phyloP scores from a whole-genome alignment of 2,113 vertebrate species.

The Grallaria varia region DNA sequence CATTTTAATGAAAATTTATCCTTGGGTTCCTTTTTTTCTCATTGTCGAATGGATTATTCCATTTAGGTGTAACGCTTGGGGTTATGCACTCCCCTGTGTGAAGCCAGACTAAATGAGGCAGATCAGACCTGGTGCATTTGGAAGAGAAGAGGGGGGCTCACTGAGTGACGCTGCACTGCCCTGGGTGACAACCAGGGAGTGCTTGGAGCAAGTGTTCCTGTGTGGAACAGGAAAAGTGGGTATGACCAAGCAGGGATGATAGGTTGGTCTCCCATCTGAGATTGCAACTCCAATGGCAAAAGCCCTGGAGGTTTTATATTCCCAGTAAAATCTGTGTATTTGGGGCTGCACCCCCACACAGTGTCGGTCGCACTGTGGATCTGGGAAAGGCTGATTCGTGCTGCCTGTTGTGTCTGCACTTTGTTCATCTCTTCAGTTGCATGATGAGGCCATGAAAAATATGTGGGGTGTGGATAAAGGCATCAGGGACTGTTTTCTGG shows the following conservation, averaged over 20 bases:
- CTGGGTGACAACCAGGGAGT: not conserved
- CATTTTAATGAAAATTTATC: constrained; percentile 50
- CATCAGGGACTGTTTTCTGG: not conserved
- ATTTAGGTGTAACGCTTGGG: not conserved
- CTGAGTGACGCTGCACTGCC: accelerated
- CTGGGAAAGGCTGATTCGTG: not conserved
- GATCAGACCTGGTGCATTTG: accelerated
- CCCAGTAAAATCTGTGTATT: not conserved
- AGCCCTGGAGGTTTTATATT: not conserved
- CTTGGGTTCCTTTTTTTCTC: not conserved
- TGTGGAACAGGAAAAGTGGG: not conserved
- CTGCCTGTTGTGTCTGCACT: not conserved
- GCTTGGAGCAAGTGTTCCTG: not conserved
- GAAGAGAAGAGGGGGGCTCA: not conserved
- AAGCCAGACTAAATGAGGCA: not conserved
- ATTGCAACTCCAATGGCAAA: not conserved
- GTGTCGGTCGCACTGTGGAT: accelerated
- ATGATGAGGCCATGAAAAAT: not conserved
- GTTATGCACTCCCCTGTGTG: not conserved
- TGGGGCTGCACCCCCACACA: not conserved
- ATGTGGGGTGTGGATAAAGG: not conserved
- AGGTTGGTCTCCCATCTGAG: not conserved
- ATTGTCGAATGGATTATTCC: not conserved
- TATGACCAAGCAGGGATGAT: not conserved
- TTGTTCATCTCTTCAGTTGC: not conserved